Base-by-base conservation (phyloP, 1,140 invertebrate species). In the Hormaphis cornu region DNA sequence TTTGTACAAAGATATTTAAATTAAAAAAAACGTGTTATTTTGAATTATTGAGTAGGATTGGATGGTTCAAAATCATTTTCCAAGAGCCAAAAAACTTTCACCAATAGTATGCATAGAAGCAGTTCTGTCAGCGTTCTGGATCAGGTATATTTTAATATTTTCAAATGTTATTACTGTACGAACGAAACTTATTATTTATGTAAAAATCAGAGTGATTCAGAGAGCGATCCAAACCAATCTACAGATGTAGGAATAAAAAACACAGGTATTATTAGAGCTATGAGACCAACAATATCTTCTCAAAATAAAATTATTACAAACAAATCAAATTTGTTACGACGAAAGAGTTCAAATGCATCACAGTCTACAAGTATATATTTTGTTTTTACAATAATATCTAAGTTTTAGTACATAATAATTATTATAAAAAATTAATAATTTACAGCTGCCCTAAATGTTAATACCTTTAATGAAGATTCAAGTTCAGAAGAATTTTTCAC, bases 221-320 rank as follows among this genome's bases (percentile, higher is more conserved):
- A 66, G 24, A 66, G 61, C 5, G 61, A 66, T 66, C 10, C 26
- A n/a, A 48, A 28, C 30, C 28, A 48, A 10, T 46, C 18, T 20
- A 16, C 44, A 12, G 14, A 28, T 46, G 37, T n/a, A 24, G 40
- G 42, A 22, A 63, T 16, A 16, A 14, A 20, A 50, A 66, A 8
- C 12, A 30, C 44, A 42, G 24, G 16, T 48, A 24, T 71, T 37
- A 72, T 72, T 72, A 70, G 71, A 33, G 75, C 87, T 6, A 87
- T 89, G 86, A 78, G 87, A 61, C 87, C 88, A 1, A 90, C 88
- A 7, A 89, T 90, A 59, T 87, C 86, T 73, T 89, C 87, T 0
- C 84, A 88, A 75, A 90, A 90, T 78, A 90, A 89, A 78, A 80
- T 83, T 6, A 66, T 30, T 33, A 37, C 14, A 24, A 61, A 66